Evolutionary conservation across 2,797 vertebrate genomes (phyloP), one percentile per base, ranked within the genome.

Genomic region (Xenops minutus): DNA sequence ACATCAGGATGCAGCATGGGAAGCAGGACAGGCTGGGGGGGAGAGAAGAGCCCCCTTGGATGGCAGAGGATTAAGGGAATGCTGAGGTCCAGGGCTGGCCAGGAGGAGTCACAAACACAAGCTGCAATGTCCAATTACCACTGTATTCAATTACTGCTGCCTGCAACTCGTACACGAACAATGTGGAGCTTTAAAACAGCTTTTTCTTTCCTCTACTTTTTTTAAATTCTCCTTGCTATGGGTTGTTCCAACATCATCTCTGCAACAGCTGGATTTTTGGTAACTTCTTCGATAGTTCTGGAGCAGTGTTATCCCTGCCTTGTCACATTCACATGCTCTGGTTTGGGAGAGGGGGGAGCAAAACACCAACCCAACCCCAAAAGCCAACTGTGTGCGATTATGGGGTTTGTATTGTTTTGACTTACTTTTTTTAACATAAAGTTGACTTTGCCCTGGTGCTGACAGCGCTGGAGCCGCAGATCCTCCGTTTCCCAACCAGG

Each of bases 21-120:
- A 74, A 92, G 88, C 73, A 85, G 91, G 82, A 68, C 10, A 3
- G 12, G 7, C 37, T 43, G 5, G 12, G 52, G 62, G 72, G 66
- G 73, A 56, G 48, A 69, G 61, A 85, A 49, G 72, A 92, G 67
- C 77, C 88, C 88, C 89, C 68, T 6, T 59, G 80, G 91, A 94
- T 88, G 84, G 91, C 86, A 86, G 80, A 81, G 85, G 86, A 94
- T 92, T 44, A 93, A 95, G 93, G 93, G 88, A 94, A 92, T 4
- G 52, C 59, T 79, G 68, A 69, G 24, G 18, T 66, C 52, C 78
- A 39, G 3, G 18, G 55, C 86, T 7, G 23, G 90, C 51, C 92
- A 95, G 95, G 51, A 93, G 59, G 44, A 88, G 75, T 86, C 77
- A 85, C 92, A 86, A 80, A 73, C 77, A 85, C 93, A n/a, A 75